Conservation (phyloP, 2,797 vertebrate species). For the Loriculus beryllinus region DNA sequence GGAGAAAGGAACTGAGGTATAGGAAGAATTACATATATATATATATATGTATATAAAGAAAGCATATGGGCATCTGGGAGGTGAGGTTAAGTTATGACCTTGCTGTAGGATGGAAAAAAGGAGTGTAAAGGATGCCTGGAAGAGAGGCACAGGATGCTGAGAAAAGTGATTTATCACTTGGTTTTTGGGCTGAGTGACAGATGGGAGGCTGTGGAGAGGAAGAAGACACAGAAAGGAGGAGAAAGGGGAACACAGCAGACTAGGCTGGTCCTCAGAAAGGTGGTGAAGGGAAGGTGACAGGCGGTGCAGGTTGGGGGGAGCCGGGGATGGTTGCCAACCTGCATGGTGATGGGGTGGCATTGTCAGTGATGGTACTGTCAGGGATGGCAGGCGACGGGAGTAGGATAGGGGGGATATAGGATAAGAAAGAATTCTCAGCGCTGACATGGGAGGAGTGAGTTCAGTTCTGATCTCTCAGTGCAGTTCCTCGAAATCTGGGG, state of each 20-base stretch:
- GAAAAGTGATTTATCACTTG: neutral
- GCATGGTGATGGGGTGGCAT: neutral
- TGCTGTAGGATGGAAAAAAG: neutral
- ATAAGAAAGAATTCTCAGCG: neutral
- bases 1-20: neutral
- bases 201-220: neutral
- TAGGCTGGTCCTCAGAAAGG: neutral
- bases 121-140: neutral
- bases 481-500: constrained; percentile 55
- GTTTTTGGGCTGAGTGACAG: neutral
- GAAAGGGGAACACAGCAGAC: neutral
- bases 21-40: neutral
- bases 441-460: neutral
- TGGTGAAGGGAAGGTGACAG: neutral
- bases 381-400: neutral
- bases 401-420: neutral
- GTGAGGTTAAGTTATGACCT: neutral
- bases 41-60: neutral
- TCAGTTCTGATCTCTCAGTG: constrained; percentile 21
- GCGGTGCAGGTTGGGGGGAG: neutral
- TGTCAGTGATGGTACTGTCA: neutral
- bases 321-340: neutral
- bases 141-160: neutral
- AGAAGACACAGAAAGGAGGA: neutral
- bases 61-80: neutral